Evolutionary conservation across 2,797 vertebrate species (phyloP), one percentile per base, ranked within the genome.

Genomic region (Hipposideros larvatus): DNA sequence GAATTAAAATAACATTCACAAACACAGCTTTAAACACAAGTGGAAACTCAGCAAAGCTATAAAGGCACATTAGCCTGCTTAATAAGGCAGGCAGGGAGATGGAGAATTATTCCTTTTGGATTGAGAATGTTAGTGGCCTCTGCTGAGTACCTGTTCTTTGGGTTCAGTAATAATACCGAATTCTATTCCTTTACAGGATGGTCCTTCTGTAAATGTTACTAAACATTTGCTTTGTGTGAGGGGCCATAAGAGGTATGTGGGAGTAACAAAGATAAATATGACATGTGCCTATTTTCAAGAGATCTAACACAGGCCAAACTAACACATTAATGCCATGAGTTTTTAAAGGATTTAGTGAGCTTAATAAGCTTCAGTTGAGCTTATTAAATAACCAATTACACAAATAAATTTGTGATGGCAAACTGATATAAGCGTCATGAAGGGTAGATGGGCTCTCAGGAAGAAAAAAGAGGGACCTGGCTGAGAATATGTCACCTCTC

Each of bases 1-100:
- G 61, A 80, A 84, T 96, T 95, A 97, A 93, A 88, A 78, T 87
- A 92, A 87, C 11, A 63, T n/a, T 84, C 87, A 57, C 79, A n/a
- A 94, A 73, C 70, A 87, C 7, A 80, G n/a, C 28, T 88, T 96
- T 90, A 63, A 90, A 82, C 61, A 75, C 22, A 89, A 84, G 55
- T 18, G 51, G 78, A 79, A 90, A 86, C 31, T 82, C 74, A 55
- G 43, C 46, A 92, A 79, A 90, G 11, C 37, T 57, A 6, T 16
- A 57, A 70, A 86, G 37, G 16, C 1, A 46, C 4, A 65, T 91
- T 68, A 94, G 5, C 61, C 28, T 75, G 19, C 75, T 78, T 65
- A 90, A 75, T 2, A 11, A 89, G 51, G 78, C 37, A 90, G 65
- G 22, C 46, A 46, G n/a, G 26, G 61, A 70, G 74, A 41, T 4